These are phyloP conservation scores for Mizuhopecten yessoensis DNA, from an alignment of 1,140 invertebrate genomes.

Conservation along the genomic window DNA sequence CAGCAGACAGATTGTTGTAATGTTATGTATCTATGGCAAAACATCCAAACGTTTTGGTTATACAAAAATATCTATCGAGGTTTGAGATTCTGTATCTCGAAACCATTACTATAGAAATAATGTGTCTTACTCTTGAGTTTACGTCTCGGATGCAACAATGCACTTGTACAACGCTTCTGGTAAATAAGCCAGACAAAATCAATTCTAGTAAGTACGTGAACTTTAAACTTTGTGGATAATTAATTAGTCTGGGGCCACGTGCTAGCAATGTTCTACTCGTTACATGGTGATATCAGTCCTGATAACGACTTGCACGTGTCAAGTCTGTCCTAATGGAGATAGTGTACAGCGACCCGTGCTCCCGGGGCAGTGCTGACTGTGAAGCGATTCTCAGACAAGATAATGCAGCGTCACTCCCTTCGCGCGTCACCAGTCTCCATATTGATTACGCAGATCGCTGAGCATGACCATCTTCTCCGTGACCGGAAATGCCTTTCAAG, in stretches of 20 bases:
- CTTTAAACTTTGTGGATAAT: neutral
- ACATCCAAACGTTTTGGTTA: too few relatives aligned
- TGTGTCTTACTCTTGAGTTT: too few relatives aligned
- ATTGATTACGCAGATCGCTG: too few relatives aligned
- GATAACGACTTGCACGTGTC: neutral
- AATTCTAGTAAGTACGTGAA: neutral
- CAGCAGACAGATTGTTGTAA: too few relatives aligned
- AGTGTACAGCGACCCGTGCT: neutral
- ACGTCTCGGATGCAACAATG: too few relatives aligned
- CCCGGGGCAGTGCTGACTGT: neutral
- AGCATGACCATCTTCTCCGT: neutral
- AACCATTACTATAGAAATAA: too few relatives aligned
- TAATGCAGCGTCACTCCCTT: neutral
- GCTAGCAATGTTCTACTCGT: neutral
- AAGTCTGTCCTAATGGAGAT: neutral
- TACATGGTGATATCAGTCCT: neutral
- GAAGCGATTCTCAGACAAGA: neutral
- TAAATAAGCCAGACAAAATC: neutral
- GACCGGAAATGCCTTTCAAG: too few relatives aligned
- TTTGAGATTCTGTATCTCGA: too few relatives aligned
- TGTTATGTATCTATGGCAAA: too few relatives aligned
- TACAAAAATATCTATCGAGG: too few relatives aligned
- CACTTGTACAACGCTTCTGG: neutral
- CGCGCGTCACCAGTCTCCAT: neutral
- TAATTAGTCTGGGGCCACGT: slow-evolving; percentile 1